Evolutionary conservation across 2,888 invertebrate species (phyloP).

Genomic region (Vesta saturnalis): DNA sequence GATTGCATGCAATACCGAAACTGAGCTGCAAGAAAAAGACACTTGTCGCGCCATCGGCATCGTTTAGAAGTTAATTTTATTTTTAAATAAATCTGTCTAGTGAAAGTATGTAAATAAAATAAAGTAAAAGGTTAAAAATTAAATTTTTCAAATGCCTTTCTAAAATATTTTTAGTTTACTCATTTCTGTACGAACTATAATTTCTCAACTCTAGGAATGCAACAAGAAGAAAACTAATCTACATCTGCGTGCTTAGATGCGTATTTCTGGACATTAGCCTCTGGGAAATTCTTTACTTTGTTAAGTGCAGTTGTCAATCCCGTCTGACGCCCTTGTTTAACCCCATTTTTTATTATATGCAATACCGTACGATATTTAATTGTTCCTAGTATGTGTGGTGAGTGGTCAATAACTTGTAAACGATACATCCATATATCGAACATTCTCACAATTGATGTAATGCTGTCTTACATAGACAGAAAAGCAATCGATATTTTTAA

Average conservation of each 20-base stretch:
- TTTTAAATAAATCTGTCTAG: not conserved
- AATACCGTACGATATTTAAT: not conserved
- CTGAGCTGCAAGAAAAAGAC: no score
- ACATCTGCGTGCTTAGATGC: conserved; percentile 31
- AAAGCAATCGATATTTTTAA: not conserved
- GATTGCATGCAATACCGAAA: no score
- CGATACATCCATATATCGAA: not conserved
- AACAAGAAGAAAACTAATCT: conserved; percentile 30
- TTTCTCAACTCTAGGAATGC: conserved; percentile 32
- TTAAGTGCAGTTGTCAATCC: conserved; percentile 30
- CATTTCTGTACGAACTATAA: conserved; percentile 24
- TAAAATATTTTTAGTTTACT: conserved; percentile 26
- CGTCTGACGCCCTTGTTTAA: conserved; percentile 23
- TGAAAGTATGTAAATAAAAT: not conserved
- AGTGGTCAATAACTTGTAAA: conserved; percentile 8
- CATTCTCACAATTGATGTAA: not conserved
- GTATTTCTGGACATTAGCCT: conserved; percentile 37
- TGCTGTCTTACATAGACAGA: no score
- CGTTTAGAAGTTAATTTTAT: not conserved
- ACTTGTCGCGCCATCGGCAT: no score
- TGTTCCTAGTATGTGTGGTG: not conserved
- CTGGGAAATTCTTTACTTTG: conserved; percentile 28
- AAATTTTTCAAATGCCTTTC: conserved; percentile 21
- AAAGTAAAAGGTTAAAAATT: not conserved
- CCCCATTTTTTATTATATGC: conserved; percentile 14